Conservation (phyloP, 2,797 vertebrate genomes). For the Acanthornis magna region DNA sequence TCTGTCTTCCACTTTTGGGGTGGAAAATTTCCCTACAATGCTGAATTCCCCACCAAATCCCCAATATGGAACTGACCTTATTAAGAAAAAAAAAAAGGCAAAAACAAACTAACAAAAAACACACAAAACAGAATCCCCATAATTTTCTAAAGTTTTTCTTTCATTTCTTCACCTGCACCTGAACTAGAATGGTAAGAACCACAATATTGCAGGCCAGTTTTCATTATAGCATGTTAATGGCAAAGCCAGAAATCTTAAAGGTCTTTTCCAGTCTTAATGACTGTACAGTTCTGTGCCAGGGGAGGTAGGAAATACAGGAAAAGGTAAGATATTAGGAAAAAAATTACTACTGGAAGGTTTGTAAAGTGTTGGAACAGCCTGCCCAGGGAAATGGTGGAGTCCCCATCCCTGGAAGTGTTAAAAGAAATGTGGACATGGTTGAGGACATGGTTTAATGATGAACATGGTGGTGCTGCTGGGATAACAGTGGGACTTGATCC, state of each 20-base stretch:
- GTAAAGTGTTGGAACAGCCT: neutral
- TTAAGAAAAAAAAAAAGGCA: neutral
- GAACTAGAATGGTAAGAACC: neutral
- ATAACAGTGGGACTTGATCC: neutral
- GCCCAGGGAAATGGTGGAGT: neutral
- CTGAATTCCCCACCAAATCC: neutral
- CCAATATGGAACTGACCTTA: neutral
- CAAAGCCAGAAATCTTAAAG: neutral
- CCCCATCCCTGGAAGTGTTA: neutral
- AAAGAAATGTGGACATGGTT: neutral
- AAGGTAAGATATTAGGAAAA: neutral
- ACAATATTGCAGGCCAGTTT: neutral
- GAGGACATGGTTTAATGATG: neutral
- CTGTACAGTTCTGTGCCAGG: neutral
- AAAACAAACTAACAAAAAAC: fast-evolving
- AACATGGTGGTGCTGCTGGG: neutral
- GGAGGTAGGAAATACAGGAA: neutral
- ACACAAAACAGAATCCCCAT: neutral
- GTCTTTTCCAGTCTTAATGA: neutral
- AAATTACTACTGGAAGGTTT: neutral
- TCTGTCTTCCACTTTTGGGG: neutral
- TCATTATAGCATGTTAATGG: fast-evolving
- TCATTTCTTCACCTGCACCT: neutral
- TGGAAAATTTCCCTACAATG: neutral
- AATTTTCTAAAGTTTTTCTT: neutral